These are phyloP conservation scores for Parazoanthus swiftii DNA, from an alignment of 92 coral and sea anemone species.

Conservation along the genomic window DNA sequence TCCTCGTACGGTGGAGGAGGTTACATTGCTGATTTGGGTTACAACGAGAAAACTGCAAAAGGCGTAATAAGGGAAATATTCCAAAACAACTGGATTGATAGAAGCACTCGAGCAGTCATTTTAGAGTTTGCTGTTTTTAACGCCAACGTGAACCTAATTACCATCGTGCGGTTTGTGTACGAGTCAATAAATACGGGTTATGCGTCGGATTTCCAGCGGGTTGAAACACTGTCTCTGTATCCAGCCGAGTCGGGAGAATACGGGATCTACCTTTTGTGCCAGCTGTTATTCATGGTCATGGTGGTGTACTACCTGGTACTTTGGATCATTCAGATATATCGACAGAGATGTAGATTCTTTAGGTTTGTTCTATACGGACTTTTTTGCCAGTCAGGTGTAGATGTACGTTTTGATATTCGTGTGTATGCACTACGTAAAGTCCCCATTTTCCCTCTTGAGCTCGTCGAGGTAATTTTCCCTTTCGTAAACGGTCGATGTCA, in stretches of 20 bases:
- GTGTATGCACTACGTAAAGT: too few relatives aligned
- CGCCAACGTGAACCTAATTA: constrained; percentile 38
- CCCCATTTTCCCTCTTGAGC: too few relatives aligned
- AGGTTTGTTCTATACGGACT: constrained; percentile 2
- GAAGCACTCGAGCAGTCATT: constrained; percentile 44
- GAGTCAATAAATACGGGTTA: constrained; percentile 36
- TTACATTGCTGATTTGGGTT: constrained; percentile 37
- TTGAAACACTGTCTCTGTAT: constrained; percentile 48
- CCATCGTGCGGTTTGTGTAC: constrained; percentile 40
- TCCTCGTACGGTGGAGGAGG: constrained; percentile 47
- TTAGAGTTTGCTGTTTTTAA: constrained; percentile 44
- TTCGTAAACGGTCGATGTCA: too few relatives aligned
- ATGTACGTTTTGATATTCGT: too few relatives aligned
- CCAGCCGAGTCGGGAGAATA: constrained; percentile 44
- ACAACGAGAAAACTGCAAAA: constrained; percentile 33
- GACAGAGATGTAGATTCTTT: constrained; percentile 37
- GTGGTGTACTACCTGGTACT: constrained; percentile 30
- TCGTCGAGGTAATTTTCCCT: too few relatives aligned
- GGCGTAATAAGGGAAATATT: constrained; percentile 31
- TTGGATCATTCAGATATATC: constrained; percentile 32
- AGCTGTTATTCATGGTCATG: constrained; percentile 46
- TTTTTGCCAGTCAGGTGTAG: not conserved
- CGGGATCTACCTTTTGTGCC: constrained; percentile 41
- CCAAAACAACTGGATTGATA: constrained; percentile 44
- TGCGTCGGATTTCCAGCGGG: constrained; percentile 21